Percentiles rank a stretch among this genome's conserved stretches.
These are phyloP conservation scores for Andrena bucephala DNA, from an alignment of 2,888 invertebrate species.

Conservation along the genomic window DNA sequence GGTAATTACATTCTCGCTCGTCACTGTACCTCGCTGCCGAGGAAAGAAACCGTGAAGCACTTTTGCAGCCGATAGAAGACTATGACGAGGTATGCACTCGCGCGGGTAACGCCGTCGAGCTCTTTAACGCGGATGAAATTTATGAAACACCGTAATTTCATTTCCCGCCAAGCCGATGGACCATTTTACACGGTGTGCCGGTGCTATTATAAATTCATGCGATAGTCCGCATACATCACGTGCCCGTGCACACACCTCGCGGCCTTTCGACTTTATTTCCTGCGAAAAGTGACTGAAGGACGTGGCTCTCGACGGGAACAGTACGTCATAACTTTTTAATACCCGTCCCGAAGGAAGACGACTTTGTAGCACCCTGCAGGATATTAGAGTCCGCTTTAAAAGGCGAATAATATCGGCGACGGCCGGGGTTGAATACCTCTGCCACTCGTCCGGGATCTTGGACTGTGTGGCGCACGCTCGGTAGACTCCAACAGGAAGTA, in stretches of 20 bases:
- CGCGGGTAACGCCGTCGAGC: conserved; percentile 4
- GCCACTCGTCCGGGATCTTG: conserved; percentile 26
- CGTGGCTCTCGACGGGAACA: conserved; percentile 33
- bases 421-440: conserved; percentile 33
- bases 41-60: background rate
- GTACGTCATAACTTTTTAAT: conserved; percentile 55
- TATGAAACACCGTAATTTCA: conserved; percentile 48
- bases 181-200: conserved; percentile 37
- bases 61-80: background rate
- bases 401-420: conserved; percentile 60
- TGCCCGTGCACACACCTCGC: conserved; percentile 24
- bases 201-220: conserved; percentile 53
- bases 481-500: conserved; percentile 74
- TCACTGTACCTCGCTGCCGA: background rate
- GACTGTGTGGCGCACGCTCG: conserved; percentile 57
- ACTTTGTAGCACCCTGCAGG: conserved; percentile 46
- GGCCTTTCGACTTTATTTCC: conserved; percentile 37
- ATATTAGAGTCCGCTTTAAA: conserved; percentile 58
- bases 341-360: conserved; percentile 42
- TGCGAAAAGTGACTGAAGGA: conserved; percentile 36
- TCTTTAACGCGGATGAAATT: conserved; percentile 30
- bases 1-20: background rate
- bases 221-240: conserved; percentile 52
- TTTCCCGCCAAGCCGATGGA: background rate
- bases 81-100: background rate